Conservation (phyloP, 2,113 vertebrate species). For the Limnothrissa miodon region DNA sequence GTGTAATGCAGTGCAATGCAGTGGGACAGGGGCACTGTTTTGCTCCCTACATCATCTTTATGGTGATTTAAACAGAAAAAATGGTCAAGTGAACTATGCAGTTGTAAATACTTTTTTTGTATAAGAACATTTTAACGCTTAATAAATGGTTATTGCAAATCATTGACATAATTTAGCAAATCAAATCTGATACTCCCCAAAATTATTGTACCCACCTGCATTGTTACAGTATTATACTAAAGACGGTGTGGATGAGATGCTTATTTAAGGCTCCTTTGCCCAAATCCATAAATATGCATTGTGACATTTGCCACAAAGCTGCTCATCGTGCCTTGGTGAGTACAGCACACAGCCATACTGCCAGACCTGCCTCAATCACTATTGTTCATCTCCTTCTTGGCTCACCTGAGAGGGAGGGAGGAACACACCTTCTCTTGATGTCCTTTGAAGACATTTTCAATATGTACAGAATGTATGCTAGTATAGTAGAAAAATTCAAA, state of each 20-base stretch:
- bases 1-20: no score
- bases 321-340: slow-evolving; percentile 74
- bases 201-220: slow-evolving; percentile 24
- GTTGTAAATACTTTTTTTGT: no score
- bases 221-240: background rate
- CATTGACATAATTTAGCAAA: background rate
- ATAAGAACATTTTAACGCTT: no score
- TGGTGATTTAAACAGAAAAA: no score
- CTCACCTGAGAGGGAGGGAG: slow-evolving; percentile 67
- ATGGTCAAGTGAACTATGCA: no score
- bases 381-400: slow-evolving; percentile 72
- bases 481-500: no score
- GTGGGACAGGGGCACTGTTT: no score
- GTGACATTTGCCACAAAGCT: slow-evolving; percentile 83
- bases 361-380: slow-evolving; percentile 72
- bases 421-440: slow-evolving; percentile 59
- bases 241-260: slow-evolving; percentile 65
- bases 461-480: no score
- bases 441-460: slow-evolving; percentile 40
- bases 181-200: slow-evolving; percentile 9
- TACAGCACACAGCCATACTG: slow-evolving; percentile 72
- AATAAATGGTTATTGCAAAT: background rate
- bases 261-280: slow-evolving; percentile 73
- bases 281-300: slow-evolving; percentile 79
- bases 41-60: no score